Evolutionary conservation across 2,113 vertebrate genomes (phyloP).

Genomic region (Cottus gobio): DNA sequence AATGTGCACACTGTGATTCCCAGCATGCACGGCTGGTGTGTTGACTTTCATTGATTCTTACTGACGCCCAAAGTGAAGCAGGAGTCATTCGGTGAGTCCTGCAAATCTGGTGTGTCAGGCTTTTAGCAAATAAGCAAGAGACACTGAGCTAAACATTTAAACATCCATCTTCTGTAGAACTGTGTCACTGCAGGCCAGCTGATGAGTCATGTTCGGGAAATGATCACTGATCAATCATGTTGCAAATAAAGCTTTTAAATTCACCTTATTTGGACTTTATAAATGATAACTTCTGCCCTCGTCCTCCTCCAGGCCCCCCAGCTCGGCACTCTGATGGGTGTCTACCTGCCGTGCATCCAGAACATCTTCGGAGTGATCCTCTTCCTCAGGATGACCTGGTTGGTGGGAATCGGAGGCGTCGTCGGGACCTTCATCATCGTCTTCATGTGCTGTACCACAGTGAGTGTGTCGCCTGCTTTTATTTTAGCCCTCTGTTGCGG

Average conservation of each 20-base stretch:
- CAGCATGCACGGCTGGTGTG: slow-evolving; percentile 38
- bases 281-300: not conserved
- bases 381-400: slow-evolving; percentile 98
- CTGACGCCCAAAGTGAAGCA: slow-evolving; percentile 24
- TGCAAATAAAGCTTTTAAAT: not conserved
- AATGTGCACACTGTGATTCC: slow-evolving; percentile 28
- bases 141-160: not conserved
- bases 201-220: not conserved
- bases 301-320: slow-evolving; percentile 86
- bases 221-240: not conserved
- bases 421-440: slow-evolving; percentile 97
- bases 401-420: slow-evolving; percentile 96
- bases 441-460: slow-evolving; percentile 95
- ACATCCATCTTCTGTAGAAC: not conserved
- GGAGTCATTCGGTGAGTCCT: slow-evolving; percentile 28
- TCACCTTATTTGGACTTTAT: not conserved
- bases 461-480: slow-evolving; percentile 80
- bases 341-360: slow-evolving; percentile 97
- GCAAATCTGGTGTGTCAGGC: slow-evolving; percentile 44
- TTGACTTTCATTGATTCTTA: slow-evolving; percentile 40
- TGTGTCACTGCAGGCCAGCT: not conserved
- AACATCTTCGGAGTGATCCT: slow-evolving; percentile 99
- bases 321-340: slow-evolving; percentile 98
- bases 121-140: not conserved
- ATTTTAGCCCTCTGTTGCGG: not conserved